Evolutionary conservation across 2,797 vertebrate genomes (phyloP), one percentile per base, ranked within the genome.

Genomic region (Knipowitschia caucasica): DNA sequence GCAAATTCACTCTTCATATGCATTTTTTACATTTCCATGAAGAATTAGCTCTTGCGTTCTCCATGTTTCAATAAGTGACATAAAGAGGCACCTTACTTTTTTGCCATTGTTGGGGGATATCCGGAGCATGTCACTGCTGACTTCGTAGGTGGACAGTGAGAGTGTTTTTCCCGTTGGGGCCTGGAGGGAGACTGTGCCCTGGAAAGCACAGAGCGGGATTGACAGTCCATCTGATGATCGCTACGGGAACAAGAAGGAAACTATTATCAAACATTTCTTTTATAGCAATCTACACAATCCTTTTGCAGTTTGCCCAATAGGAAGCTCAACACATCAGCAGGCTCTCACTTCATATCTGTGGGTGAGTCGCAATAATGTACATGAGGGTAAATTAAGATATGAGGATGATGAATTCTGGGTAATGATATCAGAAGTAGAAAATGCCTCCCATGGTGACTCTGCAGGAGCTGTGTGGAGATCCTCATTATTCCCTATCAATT

Each of bases 71-170:
- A n/a, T n/a, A n/a, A n/a, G n/a, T n/a, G n/a, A n/a, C n/a, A n/a
- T n/a, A n/a, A n/a, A n/a, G n/a, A n/a, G n/a, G n/a, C n/a, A n/a
- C n/a, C n/a, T n/a, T 80, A 89, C 87, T 76, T 94, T 98, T 83
- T 92, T 95, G 11, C 92, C 81, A 0, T 71, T 75, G 11, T 69
- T 78, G 3, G 96, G 95, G 7, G 89, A 89, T 53, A 98, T 95
- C 58, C 86, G 95, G 27, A 94, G 92, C 45, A 96, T 96, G 10
- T 96, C 94, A 2, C 95, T 91, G 80, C 96, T 96, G 68, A 99
- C 94, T 76, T 99, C 96, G 0, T 99, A 99, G 0, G 97, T 99
- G 56, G 96, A 99, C 4, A 99, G 85, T 17, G 97, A 99, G 1
- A 98, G 90, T 0, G 94, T 99, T 83, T 98, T 99, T 21, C 97